These are phyloP conservation scores for Numenius arquata DNA, from an alignment of 2,113 vertebrate genomes.

Conservation along the genomic window DNA sequence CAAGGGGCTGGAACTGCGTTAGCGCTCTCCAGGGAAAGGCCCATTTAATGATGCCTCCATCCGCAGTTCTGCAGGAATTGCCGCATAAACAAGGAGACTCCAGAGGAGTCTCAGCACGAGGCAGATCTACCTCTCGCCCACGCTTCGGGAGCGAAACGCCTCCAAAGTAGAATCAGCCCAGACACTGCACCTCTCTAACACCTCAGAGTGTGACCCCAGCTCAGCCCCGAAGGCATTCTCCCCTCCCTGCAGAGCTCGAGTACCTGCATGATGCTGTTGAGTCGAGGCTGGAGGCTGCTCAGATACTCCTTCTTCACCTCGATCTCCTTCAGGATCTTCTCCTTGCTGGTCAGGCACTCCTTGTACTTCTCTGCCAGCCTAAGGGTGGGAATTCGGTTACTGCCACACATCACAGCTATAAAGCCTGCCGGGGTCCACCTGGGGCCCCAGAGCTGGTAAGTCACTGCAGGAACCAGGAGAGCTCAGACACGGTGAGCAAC, in stretches of 20 bases:
- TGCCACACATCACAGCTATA: background rate
- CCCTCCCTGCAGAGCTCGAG: background rate
- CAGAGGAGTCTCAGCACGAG: rapidly evolving
- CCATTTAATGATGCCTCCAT: background rate
- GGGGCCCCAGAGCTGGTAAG: background rate
- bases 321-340: constrained; percentile 95
- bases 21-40: background rate
- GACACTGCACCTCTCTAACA: too few species aligned
- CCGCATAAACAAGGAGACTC: background rate
- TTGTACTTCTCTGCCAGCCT: constrained; percentile 96
- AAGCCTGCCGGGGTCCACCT: background rate
- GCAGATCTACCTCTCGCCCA: rapidly evolving
- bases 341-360: constrained; percentile 87
- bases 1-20: background rate
- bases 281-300: constrained; percentile 93
- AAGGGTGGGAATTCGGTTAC: background rate
- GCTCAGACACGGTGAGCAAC: background rate
- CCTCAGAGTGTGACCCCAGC: rapidly evolving
- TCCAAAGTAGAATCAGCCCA: background rate
- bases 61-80: background rate
- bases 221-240: rapidly evolving
- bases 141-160: rapidly evolving
- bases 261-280: constrained; percentile 98
- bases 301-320: constrained; percentile 98
- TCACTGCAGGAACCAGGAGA: background rate